phyloP scores from a whole-genome alignment of 2,888 invertebrate species.

The Drosophila monieri region DNA sequence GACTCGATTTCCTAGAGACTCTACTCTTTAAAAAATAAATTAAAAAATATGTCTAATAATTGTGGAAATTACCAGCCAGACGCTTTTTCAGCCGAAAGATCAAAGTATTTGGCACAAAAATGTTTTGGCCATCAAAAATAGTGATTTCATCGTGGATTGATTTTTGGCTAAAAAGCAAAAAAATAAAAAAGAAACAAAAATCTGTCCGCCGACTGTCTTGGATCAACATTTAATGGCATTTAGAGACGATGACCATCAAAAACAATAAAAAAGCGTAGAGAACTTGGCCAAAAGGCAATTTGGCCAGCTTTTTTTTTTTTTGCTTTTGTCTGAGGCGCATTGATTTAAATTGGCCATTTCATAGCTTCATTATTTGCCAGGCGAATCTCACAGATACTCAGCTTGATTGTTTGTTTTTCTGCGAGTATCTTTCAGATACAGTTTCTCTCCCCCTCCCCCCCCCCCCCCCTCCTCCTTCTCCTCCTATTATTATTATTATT shows the following conservation, averaged over 20 bases:
- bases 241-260: slow-evolving; percentile 32
- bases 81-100: slow-evolving; percentile 12
- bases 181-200: slow-evolving; percentile 1
- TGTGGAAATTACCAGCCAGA: background rate
- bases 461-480: background rate
- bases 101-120: slow-evolving; percentile 5
- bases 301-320: slow-evolving; percentile 20
- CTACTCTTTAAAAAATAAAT: too few relatives aligned
- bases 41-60: too few relatives aligned
- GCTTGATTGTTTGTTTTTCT: slow-evolving; percentile 57
- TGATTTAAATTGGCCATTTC: slow-evolving; percentile 70
- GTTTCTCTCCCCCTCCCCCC: too few relatives aligned
- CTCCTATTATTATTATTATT: background rate
- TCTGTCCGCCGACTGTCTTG: slow-evolving; percentile 2
- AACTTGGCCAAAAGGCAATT: slow-evolving; percentile 43
- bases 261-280: slow-evolving; percentile 13
- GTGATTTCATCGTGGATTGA: slow-evolving; percentile 16
- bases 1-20: too few relatives aligned
- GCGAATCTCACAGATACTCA: slow-evolving; percentile 46
- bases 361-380: slow-evolving; percentile 63
- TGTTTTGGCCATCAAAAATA: slow-evolving; percentile 7
- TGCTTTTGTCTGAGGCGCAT: slow-evolving; percentile 39
- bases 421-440: background rate
- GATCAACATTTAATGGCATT: slow-evolving; percentile 38
- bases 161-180: slow-evolving; percentile 13